A percentile compares a stretch with the other conserved stretches of the same genome.
Evolutionary conservation across 2,797 vertebrate genomes (phyloP).

Genomic region (Danio albolineatus): DNA sequence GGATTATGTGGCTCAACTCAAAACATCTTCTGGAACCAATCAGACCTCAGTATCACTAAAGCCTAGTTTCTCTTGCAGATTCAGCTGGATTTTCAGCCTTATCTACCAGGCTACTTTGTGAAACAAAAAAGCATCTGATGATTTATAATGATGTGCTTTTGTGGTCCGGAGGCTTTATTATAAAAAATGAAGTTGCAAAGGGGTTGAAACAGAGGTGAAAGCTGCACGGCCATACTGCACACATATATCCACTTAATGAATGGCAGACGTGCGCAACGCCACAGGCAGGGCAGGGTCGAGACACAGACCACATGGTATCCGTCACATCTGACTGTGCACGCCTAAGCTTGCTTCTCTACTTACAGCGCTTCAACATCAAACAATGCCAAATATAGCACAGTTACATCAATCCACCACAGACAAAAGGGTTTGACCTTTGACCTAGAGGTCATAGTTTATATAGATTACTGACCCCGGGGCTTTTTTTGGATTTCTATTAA

Average conservation of each 20-base stretch:
- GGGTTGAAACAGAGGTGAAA: slow-evolving; percentile 10
- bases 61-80: not conserved
- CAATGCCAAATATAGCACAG: slow-evolving; percentile 10
- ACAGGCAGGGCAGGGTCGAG: slow-evolving; percentile 19
- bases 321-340: slow-evolving; percentile 29
- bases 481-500: slow-evolving; percentile 14
- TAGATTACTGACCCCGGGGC: not conserved
- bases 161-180: slow-evolving; percentile 4
- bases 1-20: not conserved
- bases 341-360: slow-evolving; percentile 20
- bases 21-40: slow-evolving; percentile 22
- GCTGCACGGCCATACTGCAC: slow-evolving; percentile 3
- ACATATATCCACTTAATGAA: slow-evolving; percentile 22
- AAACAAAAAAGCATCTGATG: slow-evolving; percentile 13
- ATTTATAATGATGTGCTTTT: slow-evolving; percentile 15
- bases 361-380: slow-evolving; percentile 21
- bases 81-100: slow-evolving; percentile 14
- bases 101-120: slow-evolving; percentile 13
- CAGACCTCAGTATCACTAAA: not conserved
- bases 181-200: not conserved
- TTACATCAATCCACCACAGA: slow-evolving; percentile 1
- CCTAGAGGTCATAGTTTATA: slow-evolving; percentile 1
- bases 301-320: slow-evolving; percentile 11
- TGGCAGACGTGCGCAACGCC: slow-evolving; percentile 5
- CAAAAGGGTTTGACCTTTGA: slow-evolving; percentile 5